These are phyloP conservation scores for Aphaenogaster floridana DNA, from an alignment of 1,140 invertebrate species.

Conservation along the genomic window DNA sequence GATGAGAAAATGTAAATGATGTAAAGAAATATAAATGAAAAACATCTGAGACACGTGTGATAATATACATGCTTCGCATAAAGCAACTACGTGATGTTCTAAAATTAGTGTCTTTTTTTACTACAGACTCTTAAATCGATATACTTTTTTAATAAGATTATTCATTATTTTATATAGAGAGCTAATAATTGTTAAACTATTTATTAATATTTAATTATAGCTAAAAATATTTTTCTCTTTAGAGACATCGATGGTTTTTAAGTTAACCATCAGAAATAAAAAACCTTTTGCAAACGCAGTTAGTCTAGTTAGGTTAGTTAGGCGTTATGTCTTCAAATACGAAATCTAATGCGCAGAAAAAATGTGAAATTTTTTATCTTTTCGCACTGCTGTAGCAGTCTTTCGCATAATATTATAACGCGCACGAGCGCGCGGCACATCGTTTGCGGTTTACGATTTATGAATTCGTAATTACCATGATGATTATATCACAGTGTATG, in stretches of 20 bases:
- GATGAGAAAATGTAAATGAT: background rate
- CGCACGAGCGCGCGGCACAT: background rate
- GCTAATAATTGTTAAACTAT: background rate
- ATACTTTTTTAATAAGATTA: background rate
- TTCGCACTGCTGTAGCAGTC: background rate
- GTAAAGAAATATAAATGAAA: background rate
- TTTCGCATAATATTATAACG: background rate
- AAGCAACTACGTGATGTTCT: background rate
- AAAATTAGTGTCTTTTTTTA: background rate
- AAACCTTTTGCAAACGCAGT: background rate
- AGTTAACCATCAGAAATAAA: background rate
- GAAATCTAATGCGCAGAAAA: background rate
- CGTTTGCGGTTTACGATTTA: constrained; percentile 50
- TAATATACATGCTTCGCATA: background rate
- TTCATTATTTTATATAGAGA: background rate
- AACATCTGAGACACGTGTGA: background rate
- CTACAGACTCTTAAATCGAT: background rate
- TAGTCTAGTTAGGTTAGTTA: background rate
- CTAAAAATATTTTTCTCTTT: constrained; percentile 1
- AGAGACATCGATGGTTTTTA: background rate
- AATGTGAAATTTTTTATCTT: background rate
- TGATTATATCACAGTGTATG: constrained; percentile 10
- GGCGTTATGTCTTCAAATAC: background rate
- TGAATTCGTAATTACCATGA: constrained; percentile 50
- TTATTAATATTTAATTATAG: background rate